Evolutionary conservation across 2,113 vertebrate genomes (phyloP).

Genomic region (Dromaius novaehollandiae): DNA sequence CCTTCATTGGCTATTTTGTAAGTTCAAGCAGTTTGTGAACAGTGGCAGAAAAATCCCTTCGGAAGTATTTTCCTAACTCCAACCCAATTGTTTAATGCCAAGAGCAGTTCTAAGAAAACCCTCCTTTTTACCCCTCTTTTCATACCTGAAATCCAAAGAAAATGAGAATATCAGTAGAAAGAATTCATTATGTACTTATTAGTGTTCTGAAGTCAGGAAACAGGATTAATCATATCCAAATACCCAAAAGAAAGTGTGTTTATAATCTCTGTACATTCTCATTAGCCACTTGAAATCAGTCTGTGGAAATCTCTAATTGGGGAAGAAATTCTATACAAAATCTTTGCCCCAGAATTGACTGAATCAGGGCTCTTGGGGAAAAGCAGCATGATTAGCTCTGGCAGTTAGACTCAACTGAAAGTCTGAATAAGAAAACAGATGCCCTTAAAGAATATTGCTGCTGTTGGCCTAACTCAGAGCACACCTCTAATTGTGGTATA

Average conservation of each 20-base stretch:
- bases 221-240: constrained; percentile 61
- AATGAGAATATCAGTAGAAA: constrained; percentile 38
- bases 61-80: constrained; percentile 29
- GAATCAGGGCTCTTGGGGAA: constrained; percentile 59
- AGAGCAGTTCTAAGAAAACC: constrained; percentile 37
- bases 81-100: constrained; percentile 52
- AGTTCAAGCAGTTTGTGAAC: not conserved
- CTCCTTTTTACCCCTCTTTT: not conserved
- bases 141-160: constrained; percentile 52
- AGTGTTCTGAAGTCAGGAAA: constrained; percentile 48
- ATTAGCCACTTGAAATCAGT: constrained; percentile 54
- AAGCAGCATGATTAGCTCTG: constrained; percentile 58
- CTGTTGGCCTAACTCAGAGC: constrained; percentile 2
- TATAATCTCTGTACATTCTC: constrained; percentile 63
- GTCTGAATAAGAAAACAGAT: constrained; percentile 20
- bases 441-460: not conserved
- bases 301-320: constrained; percentile 61
- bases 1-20: not conserved
- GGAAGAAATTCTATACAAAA: constrained; percentile 68
- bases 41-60: constrained; percentile 36
- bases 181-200: constrained; percentile 57
- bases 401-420: constrained; percentile 43
- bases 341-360: constrained; percentile 68
- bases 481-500: not conserved
- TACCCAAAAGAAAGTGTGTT: constrained; percentile 56